phyloP scores from a whole-genome alignment of 2,113 vertebrate species.

The Formicarius rufipectus region DNA sequence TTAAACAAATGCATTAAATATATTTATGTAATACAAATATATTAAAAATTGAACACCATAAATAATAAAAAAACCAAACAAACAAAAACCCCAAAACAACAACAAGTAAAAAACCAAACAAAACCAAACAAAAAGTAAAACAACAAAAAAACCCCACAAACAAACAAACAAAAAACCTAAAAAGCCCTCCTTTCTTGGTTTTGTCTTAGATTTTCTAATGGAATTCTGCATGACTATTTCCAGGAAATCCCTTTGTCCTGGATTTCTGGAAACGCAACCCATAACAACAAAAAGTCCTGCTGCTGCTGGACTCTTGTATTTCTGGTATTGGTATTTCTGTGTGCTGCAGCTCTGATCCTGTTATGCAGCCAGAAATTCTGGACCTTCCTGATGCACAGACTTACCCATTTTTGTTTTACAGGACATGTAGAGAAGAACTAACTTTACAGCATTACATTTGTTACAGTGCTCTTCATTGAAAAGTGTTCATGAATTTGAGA shows the following conservation, averaged over 20 bases:
- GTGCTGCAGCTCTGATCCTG: background rate
- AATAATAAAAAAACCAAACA: background rate
- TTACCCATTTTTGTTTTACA: background rate
- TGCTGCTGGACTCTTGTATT: background rate
- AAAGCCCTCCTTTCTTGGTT: background rate
- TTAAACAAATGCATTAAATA: no score
- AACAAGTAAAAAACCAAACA: no score
- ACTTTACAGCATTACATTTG: background rate
- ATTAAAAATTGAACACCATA: background rate
- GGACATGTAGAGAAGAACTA: background rate
- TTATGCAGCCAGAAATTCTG: background rate
- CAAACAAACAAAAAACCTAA: no score
- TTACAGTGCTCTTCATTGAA: background rate
- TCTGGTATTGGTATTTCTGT: background rate
- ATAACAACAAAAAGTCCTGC: background rate
- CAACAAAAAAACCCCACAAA: no score
- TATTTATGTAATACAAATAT: no score
- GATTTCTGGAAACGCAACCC: background rate
- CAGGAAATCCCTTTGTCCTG: background rate
- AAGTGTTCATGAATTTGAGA: background rate
- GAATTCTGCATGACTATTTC: background rate
- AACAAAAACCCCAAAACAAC: no score
- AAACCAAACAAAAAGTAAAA: no score
- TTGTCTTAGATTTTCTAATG: background rate
- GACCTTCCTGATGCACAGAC: background rate